These are phyloP conservation scores for Cheilosia scutellata DNA, from an alignment of 2,888 invertebrate species.

Conservation along the genomic window DNA sequence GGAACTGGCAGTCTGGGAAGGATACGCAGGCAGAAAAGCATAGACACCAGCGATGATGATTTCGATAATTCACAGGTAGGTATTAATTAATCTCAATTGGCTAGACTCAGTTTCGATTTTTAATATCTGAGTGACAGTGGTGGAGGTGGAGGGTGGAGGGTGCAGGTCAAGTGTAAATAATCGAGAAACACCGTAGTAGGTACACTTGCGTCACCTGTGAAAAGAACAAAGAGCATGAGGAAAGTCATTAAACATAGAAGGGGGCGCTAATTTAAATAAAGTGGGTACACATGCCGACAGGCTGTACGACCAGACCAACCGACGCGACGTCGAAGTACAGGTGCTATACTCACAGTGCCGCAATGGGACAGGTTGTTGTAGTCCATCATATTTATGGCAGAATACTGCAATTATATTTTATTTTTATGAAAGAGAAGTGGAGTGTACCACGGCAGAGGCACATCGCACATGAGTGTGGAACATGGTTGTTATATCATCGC, in stretches of 20 bases:
- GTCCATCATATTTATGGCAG: slow-evolving; percentile 30
- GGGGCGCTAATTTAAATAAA: slow-evolving; percentile 38
- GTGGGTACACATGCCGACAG: not conserved
- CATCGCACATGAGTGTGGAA: not conserved
- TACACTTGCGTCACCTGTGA: slow-evolving; percentile 16
- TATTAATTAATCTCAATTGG: slow-evolving; percentile 79
- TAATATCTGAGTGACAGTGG: not conserved
- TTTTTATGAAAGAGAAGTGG: slow-evolving; percentile 13
- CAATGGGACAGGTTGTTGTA: slow-evolving; percentile 18
- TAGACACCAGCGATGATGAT: slow-evolving; percentile 85
- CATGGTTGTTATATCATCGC: not conserved
- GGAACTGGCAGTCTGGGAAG: slow-evolving; percentile 83
- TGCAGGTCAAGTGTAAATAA: slow-evolving; percentile 63
- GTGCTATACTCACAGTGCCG: slow-evolving; percentile 26
- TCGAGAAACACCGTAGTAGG: not conserved
- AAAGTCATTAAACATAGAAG: slow-evolving; percentile 21
- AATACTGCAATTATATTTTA: slow-evolving; percentile 30
- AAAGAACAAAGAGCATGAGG: slow-evolving; percentile 46
- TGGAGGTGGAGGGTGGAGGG: not conserved
- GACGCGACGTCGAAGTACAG: not conserved
- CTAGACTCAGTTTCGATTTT: slow-evolving; percentile 55
- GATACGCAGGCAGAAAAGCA: slow-evolving; percentile 80
- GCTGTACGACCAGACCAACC: too few species aligned
- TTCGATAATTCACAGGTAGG: slow-evolving; percentile 86
- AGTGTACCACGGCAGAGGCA: not conserved